These are phyloP conservation scores for Taphrorychus bicolor DNA, from an alignment of 2,888 invertebrate genomes.

Conservation along the genomic window DNA sequence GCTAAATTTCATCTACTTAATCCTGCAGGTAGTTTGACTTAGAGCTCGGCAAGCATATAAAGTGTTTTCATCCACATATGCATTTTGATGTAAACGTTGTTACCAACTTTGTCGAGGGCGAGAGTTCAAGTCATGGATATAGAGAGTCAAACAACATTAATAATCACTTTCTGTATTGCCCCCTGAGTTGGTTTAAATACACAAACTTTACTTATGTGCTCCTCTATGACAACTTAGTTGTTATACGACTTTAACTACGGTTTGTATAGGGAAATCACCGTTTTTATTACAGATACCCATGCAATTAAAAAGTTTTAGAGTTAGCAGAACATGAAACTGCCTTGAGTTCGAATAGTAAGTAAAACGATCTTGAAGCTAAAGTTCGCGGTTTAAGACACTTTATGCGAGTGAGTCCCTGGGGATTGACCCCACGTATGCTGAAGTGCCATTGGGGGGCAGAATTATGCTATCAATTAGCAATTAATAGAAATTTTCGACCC, in stretches of 20 bases:
- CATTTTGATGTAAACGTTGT: conserved; percentile 26
- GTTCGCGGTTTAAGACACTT: conserved; percentile 39
- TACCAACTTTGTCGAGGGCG: conserved; percentile 5
- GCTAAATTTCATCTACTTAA: conserved; percentile 21
- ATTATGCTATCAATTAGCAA: conserved; percentile 39
- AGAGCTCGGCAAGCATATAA: conserved; percentile 20
- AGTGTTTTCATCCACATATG: conserved; percentile 24
- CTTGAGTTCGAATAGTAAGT: neutral
- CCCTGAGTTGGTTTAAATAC: neutral
- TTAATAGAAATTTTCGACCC: conserved; percentile 36
- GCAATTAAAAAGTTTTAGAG: too few relatives aligned
- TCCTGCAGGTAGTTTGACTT: conserved; percentile 17
- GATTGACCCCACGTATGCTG: conserved; percentile 44
- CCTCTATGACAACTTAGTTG: neutral
- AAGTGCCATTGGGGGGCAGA: conserved; percentile 35
- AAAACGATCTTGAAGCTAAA: conserved; percentile 26
- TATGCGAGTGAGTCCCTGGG: conserved; percentile 49
- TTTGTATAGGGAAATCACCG: too few relatives aligned
- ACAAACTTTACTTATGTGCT: conserved; percentile 4
- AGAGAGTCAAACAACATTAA: conserved; percentile 10
- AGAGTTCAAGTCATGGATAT: conserved; percentile 27
- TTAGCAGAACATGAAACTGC: neutral
- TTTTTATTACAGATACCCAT: too few relatives aligned
- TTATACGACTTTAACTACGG: neutral
- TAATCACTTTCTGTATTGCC: conserved; percentile 8